These are phyloP conservation scores for Mesorhabditis sp. DNA, from an alignment of 2,888 invertebrate genomes.

Conservation along the genomic window DNA sequence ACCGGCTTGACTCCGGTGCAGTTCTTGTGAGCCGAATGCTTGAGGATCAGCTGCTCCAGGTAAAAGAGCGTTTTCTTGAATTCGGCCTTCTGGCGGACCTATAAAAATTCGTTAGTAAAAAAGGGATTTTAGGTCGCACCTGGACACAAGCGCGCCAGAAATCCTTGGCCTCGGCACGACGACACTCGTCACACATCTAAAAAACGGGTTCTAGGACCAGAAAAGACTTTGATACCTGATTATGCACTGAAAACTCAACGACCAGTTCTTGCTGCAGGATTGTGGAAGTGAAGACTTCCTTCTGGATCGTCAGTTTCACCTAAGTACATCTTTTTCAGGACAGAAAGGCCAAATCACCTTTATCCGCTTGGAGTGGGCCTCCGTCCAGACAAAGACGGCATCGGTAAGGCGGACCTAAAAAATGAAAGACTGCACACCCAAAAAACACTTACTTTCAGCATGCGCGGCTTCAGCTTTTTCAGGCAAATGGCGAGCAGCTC, in stretches of 20 bases:
- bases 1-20: constrained; percentile 53
- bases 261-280: constrained; percentile 82
- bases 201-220: constrained; percentile 10
- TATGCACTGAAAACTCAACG: constrained; percentile 83
- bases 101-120: constrained; percentile 12
- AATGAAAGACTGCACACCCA: not conserved
- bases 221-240: constrained; percentile 62
- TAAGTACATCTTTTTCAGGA: too few species aligned
- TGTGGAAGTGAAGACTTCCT: constrained; percentile 83
- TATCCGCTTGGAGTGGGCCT: constrained; percentile 93
- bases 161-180: constrained; percentile 91
- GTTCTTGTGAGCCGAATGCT: constrained; percentile 69
- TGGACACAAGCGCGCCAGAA: constrained; percentile 84
- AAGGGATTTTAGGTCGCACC: constrained; percentile 19
- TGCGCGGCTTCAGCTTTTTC: constrained; percentile 72
- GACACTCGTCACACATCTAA: constrained; percentile 93
- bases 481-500: constrained; percentile 73
- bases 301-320: constrained; percentile 83
- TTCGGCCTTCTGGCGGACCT: constrained; percentile 67
- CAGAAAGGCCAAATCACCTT: constrained; percentile 63
- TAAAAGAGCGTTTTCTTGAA: constrained; percentile 97
- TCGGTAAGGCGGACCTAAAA: constrained; percentile 78
- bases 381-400: constrained; percentile 97
- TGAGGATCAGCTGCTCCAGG: constrained; percentile 90
- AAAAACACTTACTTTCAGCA: constrained; percentile 33